Base-by-base conservation (phyloP, 2,113 vertebrate species). In the Corythornis cristatus region DNA sequence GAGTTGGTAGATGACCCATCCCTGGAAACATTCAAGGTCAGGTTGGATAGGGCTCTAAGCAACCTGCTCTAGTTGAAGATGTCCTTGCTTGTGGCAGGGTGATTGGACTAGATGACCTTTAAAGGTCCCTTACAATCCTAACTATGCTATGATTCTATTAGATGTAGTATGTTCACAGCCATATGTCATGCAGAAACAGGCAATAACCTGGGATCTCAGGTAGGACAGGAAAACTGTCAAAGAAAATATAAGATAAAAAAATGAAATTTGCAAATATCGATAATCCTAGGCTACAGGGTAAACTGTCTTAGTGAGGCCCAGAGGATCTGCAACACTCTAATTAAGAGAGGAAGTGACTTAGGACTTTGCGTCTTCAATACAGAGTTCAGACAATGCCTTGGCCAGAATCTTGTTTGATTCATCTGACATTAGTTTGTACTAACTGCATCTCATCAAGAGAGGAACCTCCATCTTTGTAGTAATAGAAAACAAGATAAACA, bases 341-440 rank as follows among this genome's bases (percentile, higher is more conserved):
- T 79, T 77, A 80, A 77, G 60, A 87, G 26, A 93, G 90, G 85
- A 96, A 95, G 68, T 74, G n/a, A 62, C 40, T 81, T 81, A 54
- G 76, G 43, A 93, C 88, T 83, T 89, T 60, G 50, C 82, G 82
- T 88, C 85, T 79, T 80, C 71, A 73, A 37, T 75, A 89, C 6
- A 17, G 54, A 76, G 5, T 25, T 6, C 37, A 91, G 86, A 95
- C 76, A 96, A 93, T 90, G 50, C 56, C 76, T 90, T 96, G 93
- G 95, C 79, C 23, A 66, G 75, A 85, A 18, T 35, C 10, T 2
- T 0, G 0, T 81, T 81, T 91, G 46, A 83, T 88, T 93, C 80
- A 82, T 83, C 54, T 91, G 78, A 28, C 46, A 57, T 64, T 86
- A 80, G 54, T 77, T 40, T 67, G 65, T 77, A 56, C 51, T 73